A percentile compares a stretch with the other conserved stretches of the same genome.
phyloP scores from a whole-genome alignment of 1,140 invertebrate genomes.

The Andrena cerasifolii region DNA sequence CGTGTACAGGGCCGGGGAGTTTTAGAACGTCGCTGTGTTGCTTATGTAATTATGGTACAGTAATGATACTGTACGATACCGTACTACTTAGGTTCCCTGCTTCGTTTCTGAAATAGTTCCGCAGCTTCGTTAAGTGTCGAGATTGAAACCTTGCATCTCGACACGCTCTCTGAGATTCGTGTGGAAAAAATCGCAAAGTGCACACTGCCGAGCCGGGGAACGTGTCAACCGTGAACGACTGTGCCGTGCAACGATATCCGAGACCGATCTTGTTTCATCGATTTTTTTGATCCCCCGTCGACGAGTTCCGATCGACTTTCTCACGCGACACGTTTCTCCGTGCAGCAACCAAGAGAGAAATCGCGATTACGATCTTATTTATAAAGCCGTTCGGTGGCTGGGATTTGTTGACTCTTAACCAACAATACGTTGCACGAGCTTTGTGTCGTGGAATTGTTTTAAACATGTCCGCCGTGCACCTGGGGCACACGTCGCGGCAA shows the following conservation, averaged over 20 bases:
- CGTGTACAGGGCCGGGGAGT: no score
- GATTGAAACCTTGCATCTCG: background rate
- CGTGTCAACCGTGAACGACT: constrained; percentile 17
- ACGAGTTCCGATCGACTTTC: constrained; percentile 31
- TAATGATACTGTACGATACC: no score
- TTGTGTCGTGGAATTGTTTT: background rate
- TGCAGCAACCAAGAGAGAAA: constrained; percentile 8
- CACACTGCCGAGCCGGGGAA: background rate
- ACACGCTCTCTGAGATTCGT: background rate
- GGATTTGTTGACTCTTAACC: constrained; percentile 17
- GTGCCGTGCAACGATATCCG: constrained; percentile 22
- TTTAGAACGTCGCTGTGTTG: no score
- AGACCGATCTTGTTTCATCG: constrained; percentile 32
- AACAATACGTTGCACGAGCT: background rate
- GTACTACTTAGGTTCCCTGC: no score
- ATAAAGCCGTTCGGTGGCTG: background rate
- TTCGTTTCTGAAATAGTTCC: no score
- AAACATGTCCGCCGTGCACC: background rate
- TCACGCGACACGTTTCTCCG: constrained; percentile 23
- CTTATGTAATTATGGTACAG: no score
- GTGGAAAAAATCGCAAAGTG: constrained; percentile 1
- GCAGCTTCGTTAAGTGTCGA: background rate
- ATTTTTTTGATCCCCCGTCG: constrained; percentile 17
- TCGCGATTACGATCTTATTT: constrained; percentile 33
- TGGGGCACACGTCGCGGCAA: background rate